These are phyloP conservation scores for Cephus pygmeus DNA, from an alignment of 2,888 invertebrate genomes.

Conservation along the genomic window DNA sequence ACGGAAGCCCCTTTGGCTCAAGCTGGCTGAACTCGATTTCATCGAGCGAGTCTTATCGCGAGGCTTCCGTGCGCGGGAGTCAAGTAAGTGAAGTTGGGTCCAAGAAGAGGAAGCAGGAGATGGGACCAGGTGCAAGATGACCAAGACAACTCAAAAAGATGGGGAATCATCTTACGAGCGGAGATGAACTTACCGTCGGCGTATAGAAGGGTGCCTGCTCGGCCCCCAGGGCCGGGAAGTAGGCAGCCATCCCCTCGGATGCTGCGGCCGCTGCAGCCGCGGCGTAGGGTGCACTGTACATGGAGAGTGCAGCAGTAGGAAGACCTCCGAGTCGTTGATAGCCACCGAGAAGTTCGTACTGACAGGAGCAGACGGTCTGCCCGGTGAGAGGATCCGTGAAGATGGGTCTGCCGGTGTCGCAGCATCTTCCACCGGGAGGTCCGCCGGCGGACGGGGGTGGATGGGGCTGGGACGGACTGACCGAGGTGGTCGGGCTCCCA, in stretches of 20 bases:
- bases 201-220: constrained; percentile 89
- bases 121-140: too few species aligned
- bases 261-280: constrained; percentile 70
- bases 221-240: constrained; percentile 85
- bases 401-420: constrained; percentile 91
- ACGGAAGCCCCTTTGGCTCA: background rate
- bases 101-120: too few species aligned
- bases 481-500: constrained; percentile 68
- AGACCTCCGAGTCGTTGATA: constrained; percentile 84
- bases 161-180: accelerated
- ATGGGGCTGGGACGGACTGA: constrained; percentile 69
- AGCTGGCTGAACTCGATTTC: constrained; percentile 6
- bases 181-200: constrained; percentile 78
- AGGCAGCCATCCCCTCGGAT: constrained; percentile 82
- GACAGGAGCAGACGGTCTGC: constrained; percentile 90
- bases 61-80: background rate
- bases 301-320: constrained; percentile 75
- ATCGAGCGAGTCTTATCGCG: constrained; percentile 6
- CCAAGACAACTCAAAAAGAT: too few species aligned
- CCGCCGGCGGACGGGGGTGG: constrained; percentile 65
- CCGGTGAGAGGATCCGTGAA: constrained; percentile 91
- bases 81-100: too few species aligned
- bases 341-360: constrained; percentile 85
- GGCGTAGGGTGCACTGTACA: constrained; percentile 84
- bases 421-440: constrained; percentile 73